phyloP scores from a whole-genome alignment of 2,113 vertebrate genomes.

The Anhinga anhinga region DNA sequence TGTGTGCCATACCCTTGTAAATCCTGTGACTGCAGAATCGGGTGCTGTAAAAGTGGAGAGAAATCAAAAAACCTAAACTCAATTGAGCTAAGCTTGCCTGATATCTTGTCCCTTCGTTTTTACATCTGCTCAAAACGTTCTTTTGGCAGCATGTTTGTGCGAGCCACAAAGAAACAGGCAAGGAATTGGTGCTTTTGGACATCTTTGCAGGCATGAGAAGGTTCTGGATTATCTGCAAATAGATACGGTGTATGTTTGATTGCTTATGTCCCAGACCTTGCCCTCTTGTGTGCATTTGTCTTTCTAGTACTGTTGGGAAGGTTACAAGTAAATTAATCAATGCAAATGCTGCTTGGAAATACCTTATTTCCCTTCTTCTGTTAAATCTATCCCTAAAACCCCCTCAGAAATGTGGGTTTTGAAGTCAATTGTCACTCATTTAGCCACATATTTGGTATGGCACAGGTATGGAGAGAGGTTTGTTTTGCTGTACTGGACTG shows the following conservation, averaged over 20 bases:
- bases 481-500: background rate
- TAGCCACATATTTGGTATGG: background rate
- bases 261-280: background rate
- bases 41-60: background rate
- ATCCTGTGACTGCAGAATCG: background rate
- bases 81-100: background rate
- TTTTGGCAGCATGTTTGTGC: background rate
- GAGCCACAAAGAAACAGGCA: background rate
- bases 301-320: background rate
- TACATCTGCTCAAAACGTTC: background rate
- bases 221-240: background rate
- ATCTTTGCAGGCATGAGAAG: background rate
- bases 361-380: background rate
- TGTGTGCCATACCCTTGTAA: background rate
- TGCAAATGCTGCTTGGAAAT: background rate
- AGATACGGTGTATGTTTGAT: accelerated
- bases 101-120: background rate
- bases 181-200: background rate
- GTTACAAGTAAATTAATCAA: background rate
- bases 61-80: background rate
- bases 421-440: background rate
- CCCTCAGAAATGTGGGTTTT: background rate
- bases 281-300: background rate
- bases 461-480: background rate
- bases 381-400: background rate